phyloP scores from a whole-genome alignment of 2,888 invertebrate genomes.

The Imbricaverruca yamaguchii region DNA sequence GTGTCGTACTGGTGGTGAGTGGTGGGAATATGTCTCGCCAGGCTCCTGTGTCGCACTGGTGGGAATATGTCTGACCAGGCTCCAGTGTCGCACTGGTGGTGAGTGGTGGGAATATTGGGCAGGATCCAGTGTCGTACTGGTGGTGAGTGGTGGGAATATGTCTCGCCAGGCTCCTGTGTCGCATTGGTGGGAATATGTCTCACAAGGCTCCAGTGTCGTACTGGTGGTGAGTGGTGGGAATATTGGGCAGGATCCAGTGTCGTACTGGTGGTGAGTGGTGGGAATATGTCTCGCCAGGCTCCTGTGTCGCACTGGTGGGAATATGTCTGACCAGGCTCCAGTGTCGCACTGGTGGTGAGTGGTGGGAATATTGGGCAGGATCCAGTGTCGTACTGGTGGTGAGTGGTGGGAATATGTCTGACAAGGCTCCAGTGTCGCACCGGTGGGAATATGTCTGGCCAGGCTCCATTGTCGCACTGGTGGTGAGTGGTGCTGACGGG shows the following conservation, averaged over 20 bases:
- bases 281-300: neutral
- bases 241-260: neutral
- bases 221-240: neutral
- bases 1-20: neutral
- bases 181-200: too few relatives aligned
- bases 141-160: neutral
- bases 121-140: neutral
- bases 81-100: too few relatives aligned
- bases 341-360: too few relatives aligned
- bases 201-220: neutral
- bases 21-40: too few relatives aligned
- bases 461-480: too few relatives aligned
- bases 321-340: too few relatives aligned
- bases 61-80: neutral
- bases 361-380: too few relatives aligned
- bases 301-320: neutral
- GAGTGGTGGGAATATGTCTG: too few relatives aligned
- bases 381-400: neutral
- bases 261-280: neutral
- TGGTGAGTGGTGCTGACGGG: too few relatives aligned
- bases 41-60: neutral
- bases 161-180: too few relatives aligned
- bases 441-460: neutral
- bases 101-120: too few relatives aligned
- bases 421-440: neutral